A percentile compares a stretch with the other conserved stretches of the same genome.
Evolutionary conservation across 2,797 vertebrate species (phyloP).

Genomic region (Coendou prehensilis): DNA sequence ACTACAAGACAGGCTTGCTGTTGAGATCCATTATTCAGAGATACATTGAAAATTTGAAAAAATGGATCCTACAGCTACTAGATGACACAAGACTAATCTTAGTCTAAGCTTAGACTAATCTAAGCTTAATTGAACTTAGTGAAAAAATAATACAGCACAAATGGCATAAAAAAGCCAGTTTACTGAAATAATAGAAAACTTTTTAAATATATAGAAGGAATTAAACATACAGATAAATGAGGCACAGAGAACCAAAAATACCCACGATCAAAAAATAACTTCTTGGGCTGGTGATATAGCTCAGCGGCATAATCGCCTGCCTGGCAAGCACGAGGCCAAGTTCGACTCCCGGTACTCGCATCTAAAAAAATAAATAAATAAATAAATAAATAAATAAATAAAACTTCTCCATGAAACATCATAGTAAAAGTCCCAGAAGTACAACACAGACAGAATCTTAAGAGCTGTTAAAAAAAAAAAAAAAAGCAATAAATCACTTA

Average conservation of each 20-base stretch:
- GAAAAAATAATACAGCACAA: neutral
- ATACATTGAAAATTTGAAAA: neutral
- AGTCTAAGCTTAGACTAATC: neutral
- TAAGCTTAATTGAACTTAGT: neutral
- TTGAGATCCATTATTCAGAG: neutral
- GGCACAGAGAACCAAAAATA: neutral
- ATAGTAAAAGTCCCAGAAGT: neutral
- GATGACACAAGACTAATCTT: neutral
- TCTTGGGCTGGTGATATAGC: no score
- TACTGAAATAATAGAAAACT: neutral
- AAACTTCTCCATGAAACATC: neutral
- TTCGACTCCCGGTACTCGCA: no score
- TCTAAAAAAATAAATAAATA: no score
- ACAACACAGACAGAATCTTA: neutral
- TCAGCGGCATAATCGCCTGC: no score
- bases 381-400: no score
- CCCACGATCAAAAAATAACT: neutral
- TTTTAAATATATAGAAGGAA: neutral
- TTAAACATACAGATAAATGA: neutral
- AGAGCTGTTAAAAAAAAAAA: neutral
- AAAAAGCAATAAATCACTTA: neutral
- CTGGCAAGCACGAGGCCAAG: no score
- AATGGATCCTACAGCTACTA: neutral
- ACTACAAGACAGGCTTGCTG: neutral
- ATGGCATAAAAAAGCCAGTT: neutral